These are phyloP conservation scores for Macropus fuliginosus DNA, from an alignment of 2,797 vertebrate genomes.

Conservation along the genomic window DNA sequence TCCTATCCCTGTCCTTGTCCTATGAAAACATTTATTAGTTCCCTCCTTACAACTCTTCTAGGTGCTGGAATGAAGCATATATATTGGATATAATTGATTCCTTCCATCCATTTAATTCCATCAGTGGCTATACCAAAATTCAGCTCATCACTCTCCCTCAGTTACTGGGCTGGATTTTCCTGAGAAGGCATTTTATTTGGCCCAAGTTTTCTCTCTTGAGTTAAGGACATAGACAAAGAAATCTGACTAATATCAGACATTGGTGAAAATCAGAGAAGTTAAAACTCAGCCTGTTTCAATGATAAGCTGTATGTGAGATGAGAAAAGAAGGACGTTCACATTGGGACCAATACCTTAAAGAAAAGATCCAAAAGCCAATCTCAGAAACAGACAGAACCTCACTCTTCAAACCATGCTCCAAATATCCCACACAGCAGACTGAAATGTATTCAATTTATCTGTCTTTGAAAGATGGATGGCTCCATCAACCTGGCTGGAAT, in stretches of 20 bases:
- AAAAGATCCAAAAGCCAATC: not conserved
- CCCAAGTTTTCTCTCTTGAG: not conserved
- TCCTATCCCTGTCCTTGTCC: not conserved
- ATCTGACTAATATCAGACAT: not conserved
- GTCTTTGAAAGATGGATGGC: conserved; percentile 24
- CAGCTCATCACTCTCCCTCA: not conserved
- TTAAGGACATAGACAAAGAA: not conserved
- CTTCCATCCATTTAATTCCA: not conserved
- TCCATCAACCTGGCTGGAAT: not conserved
- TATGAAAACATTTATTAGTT: not conserved
- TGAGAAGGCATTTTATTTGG: not conserved
- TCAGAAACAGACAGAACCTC: not conserved
- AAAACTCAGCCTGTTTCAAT: not conserved
- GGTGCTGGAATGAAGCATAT: not conserved
- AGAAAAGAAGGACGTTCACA: not conserved
- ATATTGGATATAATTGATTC: not conserved
- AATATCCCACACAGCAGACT: not conserved
- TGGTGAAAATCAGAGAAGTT: not conserved
- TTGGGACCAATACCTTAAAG: not conserved
- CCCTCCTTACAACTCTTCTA: not conserved
- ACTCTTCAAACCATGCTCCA: not conserved
- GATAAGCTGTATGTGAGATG: not conserved
- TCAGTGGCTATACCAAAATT: not conserved
- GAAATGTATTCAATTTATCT: not conserved
- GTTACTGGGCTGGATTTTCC: not conserved